These are phyloP conservation scores for Andinoacara biseriatus DNA, from an alignment of 2,113 vertebrate genomes.

Conservation along the genomic window DNA sequence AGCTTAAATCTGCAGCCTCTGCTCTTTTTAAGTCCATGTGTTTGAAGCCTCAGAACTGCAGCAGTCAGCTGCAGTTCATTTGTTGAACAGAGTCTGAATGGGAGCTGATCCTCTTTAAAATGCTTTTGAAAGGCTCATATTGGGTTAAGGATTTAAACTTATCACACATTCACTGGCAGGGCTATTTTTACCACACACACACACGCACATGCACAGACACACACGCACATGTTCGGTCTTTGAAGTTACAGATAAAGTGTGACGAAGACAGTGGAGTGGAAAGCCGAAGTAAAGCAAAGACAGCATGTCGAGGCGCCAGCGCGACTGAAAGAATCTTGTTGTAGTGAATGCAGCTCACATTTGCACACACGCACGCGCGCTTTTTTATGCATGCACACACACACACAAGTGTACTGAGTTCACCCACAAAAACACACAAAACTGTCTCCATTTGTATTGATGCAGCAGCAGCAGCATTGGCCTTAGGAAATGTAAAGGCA, in stretches of 20 bases:
- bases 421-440: not conserved
- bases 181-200: constrained; percentile 44
- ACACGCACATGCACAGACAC: not conserved
- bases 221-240: not conserved
- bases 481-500: not conserved
- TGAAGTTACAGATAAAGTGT: constrained; percentile 29
- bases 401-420: not conserved
- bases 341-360: constrained; percentile 5
- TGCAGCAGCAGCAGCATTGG: not conserved
- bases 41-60: constrained; percentile 4
- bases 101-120: constrained; percentile 31
- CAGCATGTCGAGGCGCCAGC: not conserved
- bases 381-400: not conserved
- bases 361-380: not conserved
- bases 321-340: constrained; percentile 2
- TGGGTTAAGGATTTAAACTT: constrained; percentile 36
- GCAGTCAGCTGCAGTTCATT: constrained; percentile 18
- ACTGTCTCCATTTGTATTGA: not conserved
- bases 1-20: not conserved
- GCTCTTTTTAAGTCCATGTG: not conserved
- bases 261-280: not conserved
- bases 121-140: not conserved
- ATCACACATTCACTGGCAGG: not conserved
- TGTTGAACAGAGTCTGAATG: constrained; percentile 1
- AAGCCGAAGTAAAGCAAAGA: constrained; percentile 3